phyloP scores from a whole-genome alignment of 2,113 vertebrate genomes.

The Leucopsar rothschildi region DNA sequence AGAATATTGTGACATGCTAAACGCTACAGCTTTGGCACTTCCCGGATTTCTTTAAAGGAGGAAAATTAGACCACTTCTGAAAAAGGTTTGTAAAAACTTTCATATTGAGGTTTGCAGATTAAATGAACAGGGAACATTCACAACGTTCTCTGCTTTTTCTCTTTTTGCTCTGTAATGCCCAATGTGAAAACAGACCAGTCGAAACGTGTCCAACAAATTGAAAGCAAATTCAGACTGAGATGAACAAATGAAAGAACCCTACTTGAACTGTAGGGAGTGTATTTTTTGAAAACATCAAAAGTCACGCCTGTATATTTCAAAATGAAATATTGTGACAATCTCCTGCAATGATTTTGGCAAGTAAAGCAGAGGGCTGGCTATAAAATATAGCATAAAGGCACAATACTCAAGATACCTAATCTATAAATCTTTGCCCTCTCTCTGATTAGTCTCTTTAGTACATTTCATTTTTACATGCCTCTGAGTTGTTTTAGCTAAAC shows the following conservation, averaged over 20 bases:
- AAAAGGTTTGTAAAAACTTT: background rate
- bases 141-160: background rate
- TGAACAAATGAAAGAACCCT: background rate
- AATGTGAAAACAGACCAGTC: background rate
- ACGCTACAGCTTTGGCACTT: background rate
- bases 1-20: background rate
- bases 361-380: background rate
- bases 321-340: background rate
- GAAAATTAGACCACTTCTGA: background rate
- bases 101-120: background rate
- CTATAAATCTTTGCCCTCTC: background rate
- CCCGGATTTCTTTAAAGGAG: background rate
- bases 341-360: background rate
- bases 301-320: fast-evolving
- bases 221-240: background rate
- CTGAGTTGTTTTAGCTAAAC: background rate
- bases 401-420: background rate
- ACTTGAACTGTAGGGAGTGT: background rate
- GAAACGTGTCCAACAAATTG: background rate
- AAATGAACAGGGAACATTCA: background rate
- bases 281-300: background rate
- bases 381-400: background rate
- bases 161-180: background rate
- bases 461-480: background rate
- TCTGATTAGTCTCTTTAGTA: background rate